Base-by-base conservation (phyloP, 2,113 vertebrate species). In the Zingel zingel region DNA sequence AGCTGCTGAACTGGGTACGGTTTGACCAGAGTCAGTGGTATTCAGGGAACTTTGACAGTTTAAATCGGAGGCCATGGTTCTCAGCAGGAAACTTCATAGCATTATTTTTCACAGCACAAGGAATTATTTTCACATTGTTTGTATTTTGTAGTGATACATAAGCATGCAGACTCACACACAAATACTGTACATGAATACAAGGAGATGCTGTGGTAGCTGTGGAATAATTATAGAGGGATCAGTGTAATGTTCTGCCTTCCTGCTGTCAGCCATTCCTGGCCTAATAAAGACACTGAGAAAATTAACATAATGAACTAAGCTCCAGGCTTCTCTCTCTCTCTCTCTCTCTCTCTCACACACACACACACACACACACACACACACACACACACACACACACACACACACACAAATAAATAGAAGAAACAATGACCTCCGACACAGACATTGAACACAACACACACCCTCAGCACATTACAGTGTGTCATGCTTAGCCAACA, bases 261-360 rank as follows among this genome's bases (percentile, higher is more conserved):
- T 86, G 87, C 88, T 88, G 87, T 87, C 79, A 74, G 61, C 84
- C 82, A 89, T 92, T 88, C 89, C 71, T 77, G 75, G 21, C 30
- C 81, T 91, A 88, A 92, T 93, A 90, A 84, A 89, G 86, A 89
- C 77, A 77, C 66, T 58, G 75, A 74, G 69, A 81, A 78, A 79
- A 88, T 82, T 70, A 87, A 81, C 77, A 89, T 85, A 88, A 89
- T 88, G 67, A 89, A 87, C 70, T 48, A 72, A 21, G 66, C 89
- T 82, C n/a, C 16, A 18, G 74, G 80, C 87, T 63, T 72, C 43
- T 82, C 62, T n/a, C n/a, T n/a, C n/a, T n/a, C n/a, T n/a, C n/a
- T n/a, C n/a, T n/a, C n/a, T n/a, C n/a, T n/a, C n/a, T n/a, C n/a
- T n/a, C n/a, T 27, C 27, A 72, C 67, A 51, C 67, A 36, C 72